A percentile compares a stretch with the other conserved stretches of the same genome.
phyloP scores from a whole-genome alignment of 2,888 invertebrate species.

The Tipula vernalis region DNA sequence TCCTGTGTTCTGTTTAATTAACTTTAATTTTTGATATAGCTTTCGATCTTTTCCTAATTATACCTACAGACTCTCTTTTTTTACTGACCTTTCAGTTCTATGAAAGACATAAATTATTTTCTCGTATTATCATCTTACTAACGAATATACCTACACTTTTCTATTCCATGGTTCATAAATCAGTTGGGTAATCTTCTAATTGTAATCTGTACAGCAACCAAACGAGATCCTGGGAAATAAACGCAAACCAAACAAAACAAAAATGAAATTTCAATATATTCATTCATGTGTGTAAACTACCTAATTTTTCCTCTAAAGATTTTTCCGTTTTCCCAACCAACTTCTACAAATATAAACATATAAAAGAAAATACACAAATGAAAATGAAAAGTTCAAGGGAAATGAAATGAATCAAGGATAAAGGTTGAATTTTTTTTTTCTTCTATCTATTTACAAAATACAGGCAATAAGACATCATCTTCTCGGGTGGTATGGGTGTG shows the following conservation, averaged over 20 bases:
- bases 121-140: too few species aligned
- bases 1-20: too few species aligned
- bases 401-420: neutral
- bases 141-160: too few species aligned
- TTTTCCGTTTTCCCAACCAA: neutral
- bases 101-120: too few species aligned
- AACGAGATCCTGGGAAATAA: neutral
- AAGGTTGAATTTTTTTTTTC: neutral
- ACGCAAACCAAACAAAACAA: neutral
- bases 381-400: neutral
- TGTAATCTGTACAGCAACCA: neutral
- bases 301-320: neutral
- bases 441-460: neutral
- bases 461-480: neutral
- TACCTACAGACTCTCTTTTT: too few species aligned
- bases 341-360: neutral
- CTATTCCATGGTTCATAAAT: too few species aligned
- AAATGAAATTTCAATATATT: neutral
- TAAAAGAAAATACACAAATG: neutral
- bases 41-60: too few species aligned
- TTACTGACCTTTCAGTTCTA: too few species aligned
- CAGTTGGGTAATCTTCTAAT: too few species aligned
- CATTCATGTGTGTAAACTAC: slow-evolving; percentile 4
- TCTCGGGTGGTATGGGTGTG: neutral
- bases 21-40: too few species aligned